Evolutionary conservation across 2,888 invertebrate genomes (phyloP), one percentile per base, ranked within the genome.

Genomic region (Cephus rjabovi): DNA sequence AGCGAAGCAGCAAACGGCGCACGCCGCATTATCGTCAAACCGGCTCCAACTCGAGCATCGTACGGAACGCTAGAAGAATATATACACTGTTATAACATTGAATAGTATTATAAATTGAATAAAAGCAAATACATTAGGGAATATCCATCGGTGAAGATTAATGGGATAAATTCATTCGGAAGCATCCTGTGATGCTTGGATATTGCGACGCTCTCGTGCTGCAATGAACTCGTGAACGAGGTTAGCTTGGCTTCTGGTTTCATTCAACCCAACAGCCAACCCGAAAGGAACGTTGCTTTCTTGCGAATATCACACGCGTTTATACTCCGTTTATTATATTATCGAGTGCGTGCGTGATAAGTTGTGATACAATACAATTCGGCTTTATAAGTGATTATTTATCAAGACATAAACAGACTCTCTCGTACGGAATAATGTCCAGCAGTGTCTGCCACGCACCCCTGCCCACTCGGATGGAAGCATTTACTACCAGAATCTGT

Each of bases 401-500:
- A 56, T 56, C 56, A 23, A 56, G 56, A 56, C 23, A 56, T 23
- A 56, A 56, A 23, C 23, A 1, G 56, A 56, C 56, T 56, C 23
- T 56, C 23, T 40, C 40, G 23, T 56, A 56, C 23, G 76, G 37
- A 79, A 86, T 83, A 83, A 92, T 92, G 91, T 91, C 90, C 79
- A 89, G 90, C 83, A 89, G 89, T 83, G 89, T 91, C 84, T 91
- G 91, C 83, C 91, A 91, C 86, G 89, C 89, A 80, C 90, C 90
- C 79, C 81, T 90, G 76, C 89, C 91, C 81, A 87, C 90, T 76
- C 87, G 90, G 82, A 91, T 92, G 90, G 92, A 92, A 86, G 91
- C 91, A 77, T 90, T 92, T 80, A 92, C 94, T 73, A 93, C 93
- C 85, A 91, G 94, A 81, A 91, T 94, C 78, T 94, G 93, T 89